A percentile compares a stretch with the other conserved stretches of the same genome.
phyloP scores from a whole-genome alignment of 2,888 invertebrate species.

The Synergus itoensis region DNA sequence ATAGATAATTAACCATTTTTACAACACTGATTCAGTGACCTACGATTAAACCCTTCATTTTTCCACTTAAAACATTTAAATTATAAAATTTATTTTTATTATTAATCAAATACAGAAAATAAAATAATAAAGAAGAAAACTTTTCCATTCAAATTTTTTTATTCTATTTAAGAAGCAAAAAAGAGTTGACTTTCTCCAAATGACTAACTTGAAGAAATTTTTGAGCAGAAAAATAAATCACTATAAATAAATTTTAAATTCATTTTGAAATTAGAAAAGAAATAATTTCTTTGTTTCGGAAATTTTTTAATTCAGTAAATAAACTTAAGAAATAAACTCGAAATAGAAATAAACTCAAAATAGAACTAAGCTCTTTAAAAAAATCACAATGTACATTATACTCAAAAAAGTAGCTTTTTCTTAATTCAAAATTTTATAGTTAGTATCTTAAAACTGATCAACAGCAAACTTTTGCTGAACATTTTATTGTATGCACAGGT shows the following conservation, averaged over 20 bases:
- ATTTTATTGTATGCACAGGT: neutral
- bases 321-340: neutral
- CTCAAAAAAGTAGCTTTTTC: neutral
- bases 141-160: neutral
- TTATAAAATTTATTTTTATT: neutral
- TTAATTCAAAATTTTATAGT: neutral
- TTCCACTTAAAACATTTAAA: neutral
- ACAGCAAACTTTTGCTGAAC: neutral
- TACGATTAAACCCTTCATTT: neutral
- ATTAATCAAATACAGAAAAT: neutral
- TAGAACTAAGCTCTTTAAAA: neutral
- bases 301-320: neutral
- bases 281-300: neutral
- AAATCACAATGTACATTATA: neutral
- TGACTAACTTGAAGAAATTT: conserved; percentile 3
- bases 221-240: conserved; percentile 6
- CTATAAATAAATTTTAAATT: conserved; percentile 5
- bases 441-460: neutral
- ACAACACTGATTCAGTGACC: too few species aligned
- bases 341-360: neutral
- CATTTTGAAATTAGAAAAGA: neutral
- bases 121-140: neutral
- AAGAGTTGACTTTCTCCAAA: neutral
- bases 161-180: conserved; percentile 4
- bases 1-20: too few species aligned